Evolutionary conservation across 2,888 invertebrate species (phyloP), one percentile per base, ranked within the genome.

Genomic region (Ctenicera cuprea): DNA sequence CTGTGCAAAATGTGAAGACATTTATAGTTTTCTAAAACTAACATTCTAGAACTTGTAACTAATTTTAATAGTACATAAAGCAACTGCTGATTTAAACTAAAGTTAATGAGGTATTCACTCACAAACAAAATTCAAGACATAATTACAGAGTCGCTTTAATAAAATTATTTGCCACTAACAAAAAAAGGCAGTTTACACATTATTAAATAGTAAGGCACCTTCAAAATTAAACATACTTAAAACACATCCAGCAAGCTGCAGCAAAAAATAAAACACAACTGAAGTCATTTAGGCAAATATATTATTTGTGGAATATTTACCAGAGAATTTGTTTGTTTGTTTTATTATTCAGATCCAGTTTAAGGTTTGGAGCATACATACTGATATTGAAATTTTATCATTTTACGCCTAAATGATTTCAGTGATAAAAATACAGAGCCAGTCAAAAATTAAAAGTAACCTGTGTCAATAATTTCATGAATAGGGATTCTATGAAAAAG

Each of bases 181-280:
- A 62, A 62, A 26, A 45, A 38, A 30, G 62, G 43, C 45, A 62
- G 45, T 62, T 41, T 62, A 62, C 45, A 62, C 11, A 62, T 41
- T 12, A 33, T 41, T 52, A 16, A 52, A 52, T 38, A 38, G 57
- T 71, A 71, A 71, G 71, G 71, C 71, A 71, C 71, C 71, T 59
- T 66, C 45, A 26, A 71, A 71, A 71, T 38, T 38, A 70, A 70
- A 62, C 3, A 16, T 62, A 69, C 22, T 12, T 45, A 59, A 38
- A 7, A 61, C 22, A 64, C 50, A 50, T 33, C n/a, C 0, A 63
- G 20, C 20, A 38, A 16, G 26, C n/a, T n/a, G 43, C 43, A 41
- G 43, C 43, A 41, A 41, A 26, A 3, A 41, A 45, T 14, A 9
- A 52, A 5, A n/a, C 12, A 52, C 1, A 9, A 22, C 1, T 14